Conservation (phyloP, 1,140 invertebrate species). For the Drosophila rhopaloa region DNA sequence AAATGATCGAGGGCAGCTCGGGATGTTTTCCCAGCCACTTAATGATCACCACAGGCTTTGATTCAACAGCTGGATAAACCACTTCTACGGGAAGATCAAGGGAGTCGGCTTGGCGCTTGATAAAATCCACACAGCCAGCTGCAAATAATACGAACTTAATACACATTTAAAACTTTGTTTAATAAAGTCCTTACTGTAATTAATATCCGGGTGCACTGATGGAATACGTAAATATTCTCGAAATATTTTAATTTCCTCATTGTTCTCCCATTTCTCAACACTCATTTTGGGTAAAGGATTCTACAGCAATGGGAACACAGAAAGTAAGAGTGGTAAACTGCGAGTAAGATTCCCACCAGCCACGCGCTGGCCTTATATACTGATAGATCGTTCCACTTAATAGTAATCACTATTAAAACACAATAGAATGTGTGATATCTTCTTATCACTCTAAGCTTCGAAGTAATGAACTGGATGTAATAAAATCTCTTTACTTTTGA, state of each 20-base stretch:
- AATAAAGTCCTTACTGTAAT: constrained; percentile 86
- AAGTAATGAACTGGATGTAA: too few relatives aligned
- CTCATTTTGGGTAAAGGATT: constrained; percentile 36
- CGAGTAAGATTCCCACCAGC: background rate
- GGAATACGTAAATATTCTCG: constrained; percentile 92
- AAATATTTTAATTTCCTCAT: constrained; percentile 90
- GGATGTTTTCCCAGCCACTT: constrained; percentile 90
- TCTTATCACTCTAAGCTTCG: too few relatives aligned
- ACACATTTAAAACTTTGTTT: background rate
- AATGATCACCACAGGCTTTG: constrained; percentile 90
- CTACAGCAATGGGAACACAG: background rate
- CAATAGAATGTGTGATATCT: too few relatives aligned
- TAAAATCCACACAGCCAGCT: constrained; percentile 86
- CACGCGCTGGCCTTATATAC: background rate
- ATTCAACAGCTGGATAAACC: constrained; percentile 78
- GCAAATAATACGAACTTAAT: constrained; percentile 56
- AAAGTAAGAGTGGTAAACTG: background rate
- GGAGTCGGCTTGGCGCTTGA: constrained; percentile 87
- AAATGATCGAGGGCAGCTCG: constrained; percentile 88
- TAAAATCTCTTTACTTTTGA: background rate
- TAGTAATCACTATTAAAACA: too few relatives aligned
- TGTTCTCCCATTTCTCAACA: constrained; percentile 84
- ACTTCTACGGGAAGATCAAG: constrained; percentile 87
- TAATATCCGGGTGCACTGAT: constrained; percentile 91
- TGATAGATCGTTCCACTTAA: background rate